Conservation (phyloP, 2,113 vertebrate species). For the Myiozetetes cayanensis region DNA sequence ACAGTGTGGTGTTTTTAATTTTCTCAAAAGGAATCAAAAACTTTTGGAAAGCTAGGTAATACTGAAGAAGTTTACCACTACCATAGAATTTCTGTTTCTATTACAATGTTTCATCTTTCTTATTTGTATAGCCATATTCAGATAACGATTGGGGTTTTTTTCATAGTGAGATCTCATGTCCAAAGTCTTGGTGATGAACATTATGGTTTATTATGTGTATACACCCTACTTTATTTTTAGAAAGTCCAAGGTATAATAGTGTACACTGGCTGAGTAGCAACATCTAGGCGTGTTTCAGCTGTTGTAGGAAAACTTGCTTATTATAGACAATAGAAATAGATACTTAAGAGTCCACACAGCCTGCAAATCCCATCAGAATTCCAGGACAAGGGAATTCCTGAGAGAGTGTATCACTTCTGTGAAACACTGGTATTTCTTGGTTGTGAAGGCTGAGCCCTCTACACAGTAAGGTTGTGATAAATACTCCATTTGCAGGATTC, state of each 20-base stretch:
- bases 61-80: not conserved
- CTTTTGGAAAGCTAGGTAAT: not conserved
- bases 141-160: not conserved
- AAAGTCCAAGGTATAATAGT: not conserved
- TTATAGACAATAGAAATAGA: not conserved
- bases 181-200: not conserved
- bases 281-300: not conserved
- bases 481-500: not conserved
- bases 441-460: not conserved
- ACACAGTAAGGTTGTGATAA: not conserved
- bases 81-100: not conserved
- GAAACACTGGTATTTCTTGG: not conserved
- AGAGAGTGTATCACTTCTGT: not conserved
- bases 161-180: not conserved
- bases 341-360: not conserved
- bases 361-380: not conserved
- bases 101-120: not conserved
- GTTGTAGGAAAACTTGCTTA: not conserved
- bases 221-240: not conserved
- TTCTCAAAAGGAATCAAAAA: not conserved
- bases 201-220: not conserved
- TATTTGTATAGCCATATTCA: not conserved
- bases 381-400: not conserved
- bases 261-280: not conserved
- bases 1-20: not conserved